These are phyloP conservation scores for Eidolon dupreanum DNA, from an alignment of 2,797 vertebrate species.

Conservation along the genomic window DNA sequence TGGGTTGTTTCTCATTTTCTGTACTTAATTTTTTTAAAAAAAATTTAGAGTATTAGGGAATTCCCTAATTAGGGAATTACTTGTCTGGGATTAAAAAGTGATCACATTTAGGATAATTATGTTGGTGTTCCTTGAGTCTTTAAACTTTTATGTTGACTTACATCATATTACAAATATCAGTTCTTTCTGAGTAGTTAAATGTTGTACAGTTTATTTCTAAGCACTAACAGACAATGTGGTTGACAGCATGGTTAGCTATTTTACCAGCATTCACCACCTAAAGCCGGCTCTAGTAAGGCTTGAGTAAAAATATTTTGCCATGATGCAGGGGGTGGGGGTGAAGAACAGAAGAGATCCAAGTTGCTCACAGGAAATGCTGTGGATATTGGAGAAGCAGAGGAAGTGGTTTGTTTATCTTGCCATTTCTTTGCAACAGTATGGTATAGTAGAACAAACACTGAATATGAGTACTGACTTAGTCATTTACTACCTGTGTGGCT, in stretches of 20 bases:
- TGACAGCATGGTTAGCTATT: background rate
- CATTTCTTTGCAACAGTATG: background rate
- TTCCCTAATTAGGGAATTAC: background rate
- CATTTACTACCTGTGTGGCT: conserved; percentile 3
- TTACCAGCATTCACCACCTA: background rate
- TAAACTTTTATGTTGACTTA: background rate
- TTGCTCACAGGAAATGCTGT: conserved; percentile 14
- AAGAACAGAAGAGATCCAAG: background rate
- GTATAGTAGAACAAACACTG: background rate
- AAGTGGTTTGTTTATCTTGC: conserved; percentile 14
- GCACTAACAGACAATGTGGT: background rate
- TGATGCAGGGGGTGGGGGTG: background rate
- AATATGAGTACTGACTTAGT: background rate
- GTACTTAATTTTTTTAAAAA: background rate
- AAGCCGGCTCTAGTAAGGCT: background rate
- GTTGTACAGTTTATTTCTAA: background rate
- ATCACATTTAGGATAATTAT: background rate
- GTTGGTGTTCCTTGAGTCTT: background rate
- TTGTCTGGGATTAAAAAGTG: background rate
- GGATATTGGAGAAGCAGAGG: conserved; percentile 39
- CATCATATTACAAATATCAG: background rate
- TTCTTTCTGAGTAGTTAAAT: conserved; percentile 17
- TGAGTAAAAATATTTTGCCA: background rate
- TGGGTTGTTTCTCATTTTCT: background rate
- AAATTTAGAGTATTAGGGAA: no score